Base-by-base conservation (phyloP, 2,797 vertebrate species). In the Brachymystax lenok region DNA sequence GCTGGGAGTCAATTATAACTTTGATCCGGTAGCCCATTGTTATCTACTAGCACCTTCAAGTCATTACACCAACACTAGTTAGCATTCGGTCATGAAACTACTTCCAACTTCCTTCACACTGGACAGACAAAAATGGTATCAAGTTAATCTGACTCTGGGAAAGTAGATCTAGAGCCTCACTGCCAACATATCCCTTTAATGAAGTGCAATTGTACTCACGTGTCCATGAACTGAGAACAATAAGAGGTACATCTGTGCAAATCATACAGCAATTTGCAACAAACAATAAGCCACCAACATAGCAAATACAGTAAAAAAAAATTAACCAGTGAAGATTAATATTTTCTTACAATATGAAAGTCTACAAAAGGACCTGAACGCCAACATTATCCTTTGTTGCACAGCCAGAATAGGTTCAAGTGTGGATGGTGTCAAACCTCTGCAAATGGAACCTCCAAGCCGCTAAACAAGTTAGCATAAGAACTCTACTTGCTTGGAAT, bases 211-310 rank as follows among this genome's bases (percentile, higher is more conserved):
- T 92, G 88, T 91, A 91, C 88, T 92, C 85, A 72, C 51, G 91
- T 89, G 89, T 88, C 91, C 40, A 84, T 88, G 89, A 76, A 90
- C 85, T 89, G 84, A 90, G 88, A 93, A 90, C 89, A 87, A 88
- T 88, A n/a, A 12, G 59, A 24, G 59, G 24, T 46, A 87, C 40
- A 2, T 46, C 40, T 93, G 92, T 93, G 91, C 88, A 91, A 92
- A 93, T 86, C 10, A 24, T 56, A 56, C 52, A 63, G 59, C n/a
- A 63, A 21, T 63, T 24, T 63, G 8, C 59, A 27, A 13, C 8
- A 27, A 27, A 63, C 95, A 94, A 94, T 94, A 95, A 96, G 94
- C 96, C 89, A 92, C 93, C 93, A 88, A 88, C 2, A 46, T 46
- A 46, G 40, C 40, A 46, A 46, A 46, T 46, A 46, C 10, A 46